Evolutionary conservation across 2,888 invertebrate species (phyloP), one percentile per base, ranked within the genome.

Genomic region (Noctua janthe): DNA sequence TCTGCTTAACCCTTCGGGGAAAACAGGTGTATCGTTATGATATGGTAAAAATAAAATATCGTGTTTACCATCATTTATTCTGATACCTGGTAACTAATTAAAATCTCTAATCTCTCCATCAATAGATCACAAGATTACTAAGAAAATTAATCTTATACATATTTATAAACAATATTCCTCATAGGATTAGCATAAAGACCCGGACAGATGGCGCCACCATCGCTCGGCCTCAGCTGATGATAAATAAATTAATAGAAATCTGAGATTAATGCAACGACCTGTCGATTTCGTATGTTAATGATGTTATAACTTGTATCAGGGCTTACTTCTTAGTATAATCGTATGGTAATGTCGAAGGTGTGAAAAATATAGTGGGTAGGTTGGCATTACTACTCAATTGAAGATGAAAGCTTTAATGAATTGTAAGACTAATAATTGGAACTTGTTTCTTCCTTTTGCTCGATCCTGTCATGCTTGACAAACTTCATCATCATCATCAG

Each of bases 111-210:
- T 75, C n/a, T 73, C 49, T n/a, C 17, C 17, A 76, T 67, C 70
- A 74, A 74, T 81, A 56, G 67, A 69, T 85, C 69, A 81, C 29
- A 76, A 56, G 84, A 76, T 87, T 73, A 74, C 23, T 29, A 8
- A 74, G n/a, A 78, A 78, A 73, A 85, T 74, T 73, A 79, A 80
- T 80, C 84, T 80, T 59, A 71, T 81, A 80, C 71, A 79, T 85
- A 87, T 83, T 85, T 74, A 87, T 84, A 54, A 62, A 67, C 39
- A 69, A 69, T 87, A 87, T 84, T 76, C 35, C 49, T 84, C 49
- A 84, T 47, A 23, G 47, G 73, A 80, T 87, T 87, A 59, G 29
- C 75, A 76, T 87, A 75, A 67, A 80, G 11, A n/a, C 6, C 51
- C 54, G 69, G n/a, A 47, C n/a, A 59, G 70, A 49, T 64, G 81